A percentile compares a stretch with the other conserved stretches of the same genome.
Conservation (phyloP, 2,888 invertebrate genomes). For the Synergus gifuensis region DNA sequence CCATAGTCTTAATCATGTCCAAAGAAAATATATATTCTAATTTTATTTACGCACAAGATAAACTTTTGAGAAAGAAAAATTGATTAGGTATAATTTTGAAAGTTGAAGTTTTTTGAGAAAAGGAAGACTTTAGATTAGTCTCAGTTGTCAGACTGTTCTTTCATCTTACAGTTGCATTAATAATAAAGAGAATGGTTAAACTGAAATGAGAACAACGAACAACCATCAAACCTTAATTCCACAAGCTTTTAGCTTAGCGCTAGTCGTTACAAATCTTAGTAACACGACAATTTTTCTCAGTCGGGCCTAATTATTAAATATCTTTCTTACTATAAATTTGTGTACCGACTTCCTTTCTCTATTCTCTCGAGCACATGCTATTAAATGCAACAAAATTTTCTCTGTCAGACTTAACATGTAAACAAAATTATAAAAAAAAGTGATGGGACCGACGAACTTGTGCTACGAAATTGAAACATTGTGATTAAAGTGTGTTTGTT, state of each 20-base stretch:
- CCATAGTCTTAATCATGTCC: background rate
- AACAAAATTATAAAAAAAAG: constrained; percentile 45
- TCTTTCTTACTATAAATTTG: constrained; percentile 51
- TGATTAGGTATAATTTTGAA: background rate
- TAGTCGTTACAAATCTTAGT: constrained; percentile 43
- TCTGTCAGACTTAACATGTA: constrained; percentile 47
- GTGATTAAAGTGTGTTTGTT: constrained; percentile 20
- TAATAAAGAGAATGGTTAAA: constrained; percentile 31
- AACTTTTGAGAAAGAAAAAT: constrained; percentile 19
- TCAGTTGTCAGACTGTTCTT: background rate
- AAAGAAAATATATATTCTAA: background rate
- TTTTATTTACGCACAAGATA: constrained; percentile 12
- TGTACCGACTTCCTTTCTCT: constrained; percentile 60
- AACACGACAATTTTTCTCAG: constrained; percentile 62
- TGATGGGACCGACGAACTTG: constrained; percentile 30
- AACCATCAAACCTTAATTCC: constrained; percentile 57
- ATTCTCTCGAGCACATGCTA: constrained; percentile 69
- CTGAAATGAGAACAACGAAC: constrained; percentile 63
- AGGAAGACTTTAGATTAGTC: background rate
- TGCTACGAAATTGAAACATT: constrained; percentile 31
- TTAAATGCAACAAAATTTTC: constrained; percentile 59
- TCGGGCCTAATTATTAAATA: constrained; percentile 66
- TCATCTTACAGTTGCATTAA: constrained; percentile 35
- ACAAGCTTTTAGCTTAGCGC: constrained; percentile 50
- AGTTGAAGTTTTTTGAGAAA: background rate